Percentiles rank a stretch among this genome's conserved stretches.
Conservation (phyloP, 92 coral and sea anemone genomes). For the Porites divaricata region DNA sequence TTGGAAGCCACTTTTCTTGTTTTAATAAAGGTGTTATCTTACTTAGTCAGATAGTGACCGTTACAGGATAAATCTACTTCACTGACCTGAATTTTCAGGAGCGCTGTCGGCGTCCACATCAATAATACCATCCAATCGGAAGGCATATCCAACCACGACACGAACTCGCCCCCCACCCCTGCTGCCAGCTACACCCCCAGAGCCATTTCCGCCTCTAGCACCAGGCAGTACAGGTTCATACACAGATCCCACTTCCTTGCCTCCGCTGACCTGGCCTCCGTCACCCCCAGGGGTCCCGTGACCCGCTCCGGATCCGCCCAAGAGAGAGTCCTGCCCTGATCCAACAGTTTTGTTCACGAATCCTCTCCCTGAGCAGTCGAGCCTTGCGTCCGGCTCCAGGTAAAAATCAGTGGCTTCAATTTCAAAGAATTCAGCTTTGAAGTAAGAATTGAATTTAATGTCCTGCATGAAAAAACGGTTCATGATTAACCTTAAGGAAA, state of each 20-base stretch:
- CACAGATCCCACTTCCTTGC: slow-evolving; percentile 81
- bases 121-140: slow-evolving; percentile 83
- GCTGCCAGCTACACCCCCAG: slow-evolving; percentile 68
- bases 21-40: too few relatives aligned
- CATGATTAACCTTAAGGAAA: too few relatives aligned
- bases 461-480: slow-evolving; percentile 56
- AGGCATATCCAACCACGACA: slow-evolving; percentile 87
- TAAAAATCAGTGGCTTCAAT: slow-evolving; percentile 93
- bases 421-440: slow-evolving; percentile 91
- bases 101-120: slow-evolving; percentile 84
- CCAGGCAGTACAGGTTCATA: slow-evolving; percentile 89
- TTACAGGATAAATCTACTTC: too few relatives aligned
- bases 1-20: too few relatives aligned
- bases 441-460: slow-evolving; percentile 86
- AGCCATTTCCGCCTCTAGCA: slow-evolving; percentile 88
- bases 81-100: slow-evolving; percentile 72
- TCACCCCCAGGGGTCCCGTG: slow-evolving; percentile 91
- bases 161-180: slow-evolving; percentile 97
- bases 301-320: slow-evolving; percentile 96
- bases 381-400: slow-evolving; percentile 90
- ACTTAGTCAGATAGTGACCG: too few relatives aligned
- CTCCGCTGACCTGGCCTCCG: slow-evolving; percentile 61
- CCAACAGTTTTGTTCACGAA: slow-evolving; percentile 58
- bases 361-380: slow-evolving; percentile 91
- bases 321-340: slow-evolving; percentile 70